A percentile compares a stretch with the other conserved stretches of the same genome.
These are phyloP conservation scores for Moxostoma hubbsi DNA, from an alignment of 2,797 vertebrate species.

Conservation along the genomic window DNA sequence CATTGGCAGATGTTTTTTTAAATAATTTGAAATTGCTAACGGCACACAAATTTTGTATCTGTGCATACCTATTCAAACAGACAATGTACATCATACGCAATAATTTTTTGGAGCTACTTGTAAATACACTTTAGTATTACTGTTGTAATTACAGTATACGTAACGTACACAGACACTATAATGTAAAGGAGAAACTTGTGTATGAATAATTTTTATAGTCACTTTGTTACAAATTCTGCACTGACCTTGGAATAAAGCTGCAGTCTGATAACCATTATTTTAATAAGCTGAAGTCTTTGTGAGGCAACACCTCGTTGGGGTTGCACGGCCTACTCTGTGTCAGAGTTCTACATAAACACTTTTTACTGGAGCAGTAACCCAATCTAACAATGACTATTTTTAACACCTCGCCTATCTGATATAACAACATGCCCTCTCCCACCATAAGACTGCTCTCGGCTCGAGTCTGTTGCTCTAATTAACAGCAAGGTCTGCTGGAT, in stretches of 20 bases:
- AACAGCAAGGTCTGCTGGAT: conserved; percentile 75
- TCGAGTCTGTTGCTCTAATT: conserved; percentile 73
- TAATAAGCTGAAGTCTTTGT: conserved; percentile 49
- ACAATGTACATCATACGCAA: no score
- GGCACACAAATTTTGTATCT: no score
- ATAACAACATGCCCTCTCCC: conserved; percentile 70
- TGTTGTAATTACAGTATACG: background rate
- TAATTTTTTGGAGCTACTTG: no score
- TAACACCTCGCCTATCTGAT: conserved; percentile 73
- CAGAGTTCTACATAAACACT: conserved; percentile 70
- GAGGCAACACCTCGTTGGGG: conserved; percentile 42
- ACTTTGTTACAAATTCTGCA: background rate
- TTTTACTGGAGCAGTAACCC: conserved; percentile 69
- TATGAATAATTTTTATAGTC: background rate
- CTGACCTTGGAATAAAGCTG: conserved; percentile 19
- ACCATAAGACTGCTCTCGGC: conserved; percentile 37
- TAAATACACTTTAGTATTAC: no score
- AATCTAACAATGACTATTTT: conserved; percentile 69
- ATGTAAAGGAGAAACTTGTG: no score
- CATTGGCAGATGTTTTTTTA: no score
- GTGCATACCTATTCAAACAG: no score
- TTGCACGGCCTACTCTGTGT: conserved; percentile 57
- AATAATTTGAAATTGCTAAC: no score
- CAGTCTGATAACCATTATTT: conserved; percentile 48
- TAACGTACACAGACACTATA: background rate